Conservation (phyloP, 2,888 invertebrate genomes). For the Pemphredon lugubris region DNA sequence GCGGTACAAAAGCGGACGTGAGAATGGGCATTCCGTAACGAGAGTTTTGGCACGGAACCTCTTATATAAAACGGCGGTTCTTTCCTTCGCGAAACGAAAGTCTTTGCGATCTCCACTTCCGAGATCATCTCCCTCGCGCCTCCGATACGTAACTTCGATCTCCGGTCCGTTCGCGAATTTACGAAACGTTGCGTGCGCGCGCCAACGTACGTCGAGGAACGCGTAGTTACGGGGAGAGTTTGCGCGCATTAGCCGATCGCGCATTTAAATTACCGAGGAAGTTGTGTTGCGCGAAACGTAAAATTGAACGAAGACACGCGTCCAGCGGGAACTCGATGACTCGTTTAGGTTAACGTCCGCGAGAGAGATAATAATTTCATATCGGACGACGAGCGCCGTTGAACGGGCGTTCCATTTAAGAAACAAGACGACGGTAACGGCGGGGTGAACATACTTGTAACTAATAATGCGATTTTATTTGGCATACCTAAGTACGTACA, state of each 20-base stretch:
- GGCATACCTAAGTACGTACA: too few species aligned
- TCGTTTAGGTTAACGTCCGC: too few species aligned
- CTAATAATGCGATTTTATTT: too few species aligned
- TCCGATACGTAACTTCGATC: slow-evolving; percentile 5
- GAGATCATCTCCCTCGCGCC: slow-evolving; percentile 30
- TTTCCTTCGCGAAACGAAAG: slow-evolving; percentile 56
- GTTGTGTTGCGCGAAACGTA: slow-evolving; percentile 4
- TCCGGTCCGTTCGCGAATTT: slow-evolving; percentile 9
- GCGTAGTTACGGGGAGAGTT: neutral
- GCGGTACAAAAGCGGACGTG: slow-evolving; percentile 24
- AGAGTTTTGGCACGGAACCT: slow-evolving; percentile 53
- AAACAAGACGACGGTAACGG: too few species aligned
- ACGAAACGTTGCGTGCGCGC: neutral
- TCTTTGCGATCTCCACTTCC: slow-evolving; percentile 38
- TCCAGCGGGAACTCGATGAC: neutral
- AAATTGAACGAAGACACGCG: neutral
- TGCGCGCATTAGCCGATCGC: neutral
- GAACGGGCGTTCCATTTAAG: too few species aligned
- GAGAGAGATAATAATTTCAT: too few species aligned
- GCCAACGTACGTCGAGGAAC: neutral
- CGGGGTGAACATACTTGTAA: too few species aligned
- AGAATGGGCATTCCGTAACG: slow-evolving; percentile 41
- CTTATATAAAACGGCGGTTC: slow-evolving; percentile 52
- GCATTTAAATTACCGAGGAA: slow-evolving; percentile 15
- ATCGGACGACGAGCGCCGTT: too few species aligned